Evolutionary conservation across 2,797 vertebrate genomes (phyloP).

Genomic region (Phalanger gymnotis): DNA sequence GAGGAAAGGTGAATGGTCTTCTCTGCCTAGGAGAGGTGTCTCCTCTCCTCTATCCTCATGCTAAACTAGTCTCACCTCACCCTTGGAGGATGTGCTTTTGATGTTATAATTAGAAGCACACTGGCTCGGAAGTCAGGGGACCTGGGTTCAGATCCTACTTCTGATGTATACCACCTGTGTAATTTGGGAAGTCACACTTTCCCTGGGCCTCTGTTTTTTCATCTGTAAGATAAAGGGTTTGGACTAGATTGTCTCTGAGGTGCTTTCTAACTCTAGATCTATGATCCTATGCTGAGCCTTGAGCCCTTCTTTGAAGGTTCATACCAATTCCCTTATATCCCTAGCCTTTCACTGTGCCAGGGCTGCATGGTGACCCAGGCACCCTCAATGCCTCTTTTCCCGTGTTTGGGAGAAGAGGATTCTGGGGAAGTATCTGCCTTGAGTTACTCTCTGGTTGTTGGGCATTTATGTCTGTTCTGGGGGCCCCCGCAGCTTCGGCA

Average conservation of each 20-base stretch:
- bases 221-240: neutral
- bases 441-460: neutral
- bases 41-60: rapidly evolving
- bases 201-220: neutral
- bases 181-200: neutral
- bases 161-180: neutral
- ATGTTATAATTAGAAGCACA: neutral
- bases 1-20: neutral
- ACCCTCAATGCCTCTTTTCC: neutral
- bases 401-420: neutral
- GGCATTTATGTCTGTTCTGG: conserved; percentile 5
- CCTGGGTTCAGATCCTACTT: neutral
- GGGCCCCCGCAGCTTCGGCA: conserved; percentile 87
- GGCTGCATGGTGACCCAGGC: neutral
- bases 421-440: neutral
- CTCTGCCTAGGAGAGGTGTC: neutral
- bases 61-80: neutral
- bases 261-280: neutral
- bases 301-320: neutral
- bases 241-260: neutral
- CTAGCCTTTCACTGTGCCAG: neutral
- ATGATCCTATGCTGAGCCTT: neutral
- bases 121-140: neutral
- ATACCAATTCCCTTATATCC: neutral
- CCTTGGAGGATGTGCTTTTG: neutral